Evolutionary conservation across 2,113 vertebrate species (phyloP).

Genomic region (Lates calcarifer): DNA sequence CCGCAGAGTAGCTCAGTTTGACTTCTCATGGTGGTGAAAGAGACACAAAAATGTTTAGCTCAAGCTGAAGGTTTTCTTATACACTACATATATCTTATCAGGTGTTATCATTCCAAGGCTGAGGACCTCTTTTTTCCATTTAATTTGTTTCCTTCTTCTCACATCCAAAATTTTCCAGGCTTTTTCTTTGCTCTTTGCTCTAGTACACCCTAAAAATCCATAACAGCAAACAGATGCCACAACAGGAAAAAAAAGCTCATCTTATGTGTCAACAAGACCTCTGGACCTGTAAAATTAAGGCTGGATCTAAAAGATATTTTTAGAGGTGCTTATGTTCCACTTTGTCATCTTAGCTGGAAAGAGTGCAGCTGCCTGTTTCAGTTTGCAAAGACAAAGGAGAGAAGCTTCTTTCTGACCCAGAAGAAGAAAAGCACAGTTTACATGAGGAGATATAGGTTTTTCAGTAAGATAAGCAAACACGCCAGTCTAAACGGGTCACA

Average conservation of each 20-base stretch:
- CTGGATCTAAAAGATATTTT: background rate
- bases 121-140: background rate
- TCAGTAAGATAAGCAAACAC: constrained; percentile 50
- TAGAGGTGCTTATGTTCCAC: constrained; percentile 2
- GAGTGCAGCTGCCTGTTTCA: constrained; percentile 6
- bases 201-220: background rate
- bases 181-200: background rate
- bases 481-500: background rate
- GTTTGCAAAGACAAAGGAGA: constrained; percentile 25
- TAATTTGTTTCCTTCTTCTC: background rate
- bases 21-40: constrained; percentile 42
- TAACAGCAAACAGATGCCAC: background rate
- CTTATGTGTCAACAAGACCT: background rate
- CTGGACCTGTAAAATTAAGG: background rate
- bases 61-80: constrained; percentile 9
- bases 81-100: background rate
- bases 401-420: constrained; percentile 20
- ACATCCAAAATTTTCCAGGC: background rate
- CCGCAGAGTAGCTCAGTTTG: constrained; percentile 2
- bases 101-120: background rate
- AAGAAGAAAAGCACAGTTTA: constrained; percentile 21
- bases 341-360: background rate
- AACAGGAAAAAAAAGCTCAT: background rate
- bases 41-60: constrained; percentile 52
- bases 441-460: constrained; percentile 29